Evolutionary conservation across 2,113 vertebrate species (phyloP).

Genomic region (Nothocercus julius): DNA sequence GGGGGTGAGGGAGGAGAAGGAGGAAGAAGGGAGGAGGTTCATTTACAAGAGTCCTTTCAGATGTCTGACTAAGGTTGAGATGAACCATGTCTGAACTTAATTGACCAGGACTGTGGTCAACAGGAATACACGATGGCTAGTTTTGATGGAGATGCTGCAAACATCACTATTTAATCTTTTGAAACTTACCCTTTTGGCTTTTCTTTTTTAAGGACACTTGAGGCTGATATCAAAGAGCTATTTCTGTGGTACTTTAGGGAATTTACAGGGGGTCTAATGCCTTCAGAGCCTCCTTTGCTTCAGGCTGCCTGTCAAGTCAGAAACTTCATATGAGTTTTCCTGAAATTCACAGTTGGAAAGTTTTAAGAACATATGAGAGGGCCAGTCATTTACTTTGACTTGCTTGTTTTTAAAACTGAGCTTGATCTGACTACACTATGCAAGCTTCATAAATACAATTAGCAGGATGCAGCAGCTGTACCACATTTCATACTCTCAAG

Average conservation of each 20-base stretch:
- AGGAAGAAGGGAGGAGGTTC: not conserved
- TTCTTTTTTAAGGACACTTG: not conserved
- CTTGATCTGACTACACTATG: not conserved
- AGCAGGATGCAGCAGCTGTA: not conserved
- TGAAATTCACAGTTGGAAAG: not conserved
- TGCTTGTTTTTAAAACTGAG: not conserved
- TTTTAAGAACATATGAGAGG: not conserved
- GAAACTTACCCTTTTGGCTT: not conserved
- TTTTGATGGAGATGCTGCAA: not conserved
- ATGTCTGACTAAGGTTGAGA: slow-evolving; percentile 5
- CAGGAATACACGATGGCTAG: not conserved
- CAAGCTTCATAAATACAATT: not conserved
- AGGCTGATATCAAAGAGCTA: not conserved
- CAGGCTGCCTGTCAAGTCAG: not conserved
- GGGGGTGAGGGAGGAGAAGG: too few relatives aligned
- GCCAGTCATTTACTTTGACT: not conserved
- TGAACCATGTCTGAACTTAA: not conserved
- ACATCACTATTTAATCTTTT: not conserved
- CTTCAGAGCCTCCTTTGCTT: not conserved
- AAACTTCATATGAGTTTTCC: not conserved
- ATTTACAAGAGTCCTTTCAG: not conserved
- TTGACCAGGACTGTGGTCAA: not conserved
- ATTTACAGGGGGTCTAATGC: not conserved
- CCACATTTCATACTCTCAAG: not conserved
- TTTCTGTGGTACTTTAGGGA: not conserved